These are phyloP conservation scores for Grantiella picta DNA, from an alignment of 2,113 vertebrate genomes.

Conservation along the genomic window DNA sequence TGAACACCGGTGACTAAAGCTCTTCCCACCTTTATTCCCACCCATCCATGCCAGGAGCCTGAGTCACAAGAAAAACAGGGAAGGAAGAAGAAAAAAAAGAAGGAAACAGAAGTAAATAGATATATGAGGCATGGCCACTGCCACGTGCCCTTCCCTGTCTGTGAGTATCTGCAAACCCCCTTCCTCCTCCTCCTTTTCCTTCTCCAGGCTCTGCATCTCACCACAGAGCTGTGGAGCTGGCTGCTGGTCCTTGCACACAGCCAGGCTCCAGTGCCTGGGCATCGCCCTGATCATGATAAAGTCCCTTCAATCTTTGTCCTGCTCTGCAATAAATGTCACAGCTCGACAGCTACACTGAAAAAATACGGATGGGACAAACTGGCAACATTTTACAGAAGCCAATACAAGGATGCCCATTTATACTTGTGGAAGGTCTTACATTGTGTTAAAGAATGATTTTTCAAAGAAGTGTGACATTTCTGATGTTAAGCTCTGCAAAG, in stretches of 20 bases:
- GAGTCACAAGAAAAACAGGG: neutral
- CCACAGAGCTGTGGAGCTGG: rapidly evolving
- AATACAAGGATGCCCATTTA: neutral
- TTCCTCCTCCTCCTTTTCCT: neutral
- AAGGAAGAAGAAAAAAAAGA: neutral
- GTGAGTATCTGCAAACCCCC: neutral
- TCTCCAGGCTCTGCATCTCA: neutral
- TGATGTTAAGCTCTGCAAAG: neutral
- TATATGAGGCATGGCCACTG: neutral
- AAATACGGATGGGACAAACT: rapidly evolving
- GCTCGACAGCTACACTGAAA: neutral
- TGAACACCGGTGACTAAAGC: neutral
- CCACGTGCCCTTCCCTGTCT: neutral
- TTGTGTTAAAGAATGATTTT: neutral
- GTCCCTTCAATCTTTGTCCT: neutral
- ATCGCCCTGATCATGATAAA: neutral
- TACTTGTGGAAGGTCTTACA: neutral
- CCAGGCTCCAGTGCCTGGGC: neutral
- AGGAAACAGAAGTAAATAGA: neutral
- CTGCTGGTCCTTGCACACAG: neutral
- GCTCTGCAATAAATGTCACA: neutral
- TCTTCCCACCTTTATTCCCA: neutral
- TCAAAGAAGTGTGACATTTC: neutral
- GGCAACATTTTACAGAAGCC: neutral
- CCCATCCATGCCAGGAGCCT: neutral